Evolutionary conservation across 1,140 invertebrate species (phyloP).

Genomic region (Caenorhabditis tropicalis): DNA sequence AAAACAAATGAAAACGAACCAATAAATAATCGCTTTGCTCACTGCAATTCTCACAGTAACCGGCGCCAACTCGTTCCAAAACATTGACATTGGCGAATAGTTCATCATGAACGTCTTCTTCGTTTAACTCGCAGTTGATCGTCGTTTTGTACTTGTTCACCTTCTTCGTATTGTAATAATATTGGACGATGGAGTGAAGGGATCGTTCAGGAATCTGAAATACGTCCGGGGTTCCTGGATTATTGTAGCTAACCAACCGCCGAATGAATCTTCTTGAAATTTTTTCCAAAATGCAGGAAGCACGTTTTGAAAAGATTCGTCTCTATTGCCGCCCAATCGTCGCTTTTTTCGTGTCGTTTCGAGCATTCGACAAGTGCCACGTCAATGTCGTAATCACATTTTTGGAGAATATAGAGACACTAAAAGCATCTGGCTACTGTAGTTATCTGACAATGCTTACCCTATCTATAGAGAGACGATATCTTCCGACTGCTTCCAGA

Average conservation of each 20-base stretch:
- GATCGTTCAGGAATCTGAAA: not conserved
- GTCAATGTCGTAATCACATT: not conserved
- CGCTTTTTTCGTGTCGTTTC: not conserved
- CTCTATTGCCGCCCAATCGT: not conserved
- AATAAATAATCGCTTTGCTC: not conserved
- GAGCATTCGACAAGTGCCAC: not conserved
- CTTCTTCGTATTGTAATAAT: not conserved
- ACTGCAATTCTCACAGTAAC: constrained; percentile 11
- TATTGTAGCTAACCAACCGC: not conserved
- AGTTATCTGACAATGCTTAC: not conserved
- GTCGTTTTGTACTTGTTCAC: not conserved
- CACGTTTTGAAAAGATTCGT: not conserved
- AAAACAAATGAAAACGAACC: not conserved
- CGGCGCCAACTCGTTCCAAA: not conserved
- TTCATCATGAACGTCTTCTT: not conserved
- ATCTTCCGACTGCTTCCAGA: not conserved
- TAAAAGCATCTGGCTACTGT: not conserved
- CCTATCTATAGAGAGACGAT: not conserved
- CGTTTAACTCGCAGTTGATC: not conserved
- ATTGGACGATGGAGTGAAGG: not conserved
- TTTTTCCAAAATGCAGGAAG: not conserved
- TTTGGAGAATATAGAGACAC: not conserved
- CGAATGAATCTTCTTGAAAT: constrained; percentile 7
- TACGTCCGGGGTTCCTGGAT: not conserved
- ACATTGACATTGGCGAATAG: not conserved